Evolutionary conservation across 2,113 vertebrate genomes (phyloP).

Genomic region (Dromiciops gliroides): DNA sequence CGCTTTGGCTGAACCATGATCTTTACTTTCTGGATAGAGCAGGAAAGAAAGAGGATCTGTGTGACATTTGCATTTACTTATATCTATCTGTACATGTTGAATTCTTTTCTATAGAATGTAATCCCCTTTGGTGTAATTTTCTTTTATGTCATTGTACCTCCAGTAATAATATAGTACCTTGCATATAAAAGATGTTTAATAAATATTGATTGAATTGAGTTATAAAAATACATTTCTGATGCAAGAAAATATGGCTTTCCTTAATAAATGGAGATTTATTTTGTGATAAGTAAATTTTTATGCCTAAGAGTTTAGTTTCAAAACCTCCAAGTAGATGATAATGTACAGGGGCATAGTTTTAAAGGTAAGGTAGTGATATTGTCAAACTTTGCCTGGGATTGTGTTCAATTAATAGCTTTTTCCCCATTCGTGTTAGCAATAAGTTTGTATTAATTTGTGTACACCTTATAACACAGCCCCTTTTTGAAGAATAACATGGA

Average conservation of each 20-base stretch:
- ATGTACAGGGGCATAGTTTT: no score
- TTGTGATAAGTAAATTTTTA: not conserved
- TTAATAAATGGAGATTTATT: not conserved
- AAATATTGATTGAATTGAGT: not conserved
- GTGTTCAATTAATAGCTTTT: not conserved
- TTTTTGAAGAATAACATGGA: not conserved
- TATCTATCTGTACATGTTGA: not conserved
- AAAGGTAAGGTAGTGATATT: no score
- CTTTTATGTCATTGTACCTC: not conserved
- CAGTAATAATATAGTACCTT: not conserved
- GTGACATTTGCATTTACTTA: not conserved
- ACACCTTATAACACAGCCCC: not conserved
- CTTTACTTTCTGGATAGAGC: not conserved
- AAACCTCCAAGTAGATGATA: not conserved
- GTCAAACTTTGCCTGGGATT: not conserved
- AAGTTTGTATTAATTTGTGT: not conserved
- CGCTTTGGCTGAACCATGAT: not conserved
- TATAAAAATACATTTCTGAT: not conserved
- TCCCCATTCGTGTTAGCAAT: no score
- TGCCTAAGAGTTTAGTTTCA: not conserved
- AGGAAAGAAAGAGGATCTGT: not conserved
- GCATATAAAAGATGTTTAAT: not conserved
- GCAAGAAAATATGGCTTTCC: not conserved
- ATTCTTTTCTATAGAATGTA: not conserved
- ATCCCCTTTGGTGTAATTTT: not conserved